Evolutionary conservation across 2,113 vertebrate genomes (phyloP).

Genomic region (Clinocottus analis): DNA sequence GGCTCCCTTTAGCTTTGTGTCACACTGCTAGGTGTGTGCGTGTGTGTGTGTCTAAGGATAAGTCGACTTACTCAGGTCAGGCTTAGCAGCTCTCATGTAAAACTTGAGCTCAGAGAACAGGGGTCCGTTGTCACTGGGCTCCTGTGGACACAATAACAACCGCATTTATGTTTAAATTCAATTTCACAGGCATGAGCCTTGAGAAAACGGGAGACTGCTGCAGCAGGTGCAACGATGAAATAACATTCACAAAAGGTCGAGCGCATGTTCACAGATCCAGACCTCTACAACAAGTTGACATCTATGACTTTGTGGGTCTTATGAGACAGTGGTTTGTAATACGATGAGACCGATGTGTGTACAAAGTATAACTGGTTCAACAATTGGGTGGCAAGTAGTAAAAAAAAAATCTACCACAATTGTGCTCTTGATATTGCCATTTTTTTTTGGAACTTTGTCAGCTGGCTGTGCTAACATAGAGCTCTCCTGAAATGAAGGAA

Average conservation of each 20-base stretch:
- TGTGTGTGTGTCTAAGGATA: conserved; percentile 8
- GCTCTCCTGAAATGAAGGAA: not conserved
- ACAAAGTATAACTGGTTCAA: not conserved
- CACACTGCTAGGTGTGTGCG: conserved; percentile 6
- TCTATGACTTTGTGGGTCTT: not conserved
- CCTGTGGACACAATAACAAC: conserved; percentile 78
- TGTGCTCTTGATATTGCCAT: not conserved
- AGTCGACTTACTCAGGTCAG: conserved; percentile 91
- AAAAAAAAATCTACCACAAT: not conserved
- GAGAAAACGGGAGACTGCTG: not conserved
- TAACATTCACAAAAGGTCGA: too few species aligned
- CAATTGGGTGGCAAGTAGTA: not conserved
- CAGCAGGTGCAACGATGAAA: not conserved
- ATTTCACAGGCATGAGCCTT: too few species aligned
- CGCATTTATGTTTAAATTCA: not conserved
- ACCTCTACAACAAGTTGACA: too few species aligned
- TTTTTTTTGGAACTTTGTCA: not conserved
- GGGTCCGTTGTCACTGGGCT: conserved; percentile 95
- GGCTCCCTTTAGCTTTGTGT: conserved; percentile 46
- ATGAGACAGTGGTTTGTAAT: not conserved
- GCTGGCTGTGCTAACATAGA: not conserved
- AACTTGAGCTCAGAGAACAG: conserved; percentile 97
- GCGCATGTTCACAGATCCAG: not conserved
- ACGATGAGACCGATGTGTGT: too few species aligned
- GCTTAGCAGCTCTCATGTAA: conserved; percentile 96